Base-by-base conservation (phyloP, 2,888 invertebrate genomes). In the Drosophila borealis region DNA sequence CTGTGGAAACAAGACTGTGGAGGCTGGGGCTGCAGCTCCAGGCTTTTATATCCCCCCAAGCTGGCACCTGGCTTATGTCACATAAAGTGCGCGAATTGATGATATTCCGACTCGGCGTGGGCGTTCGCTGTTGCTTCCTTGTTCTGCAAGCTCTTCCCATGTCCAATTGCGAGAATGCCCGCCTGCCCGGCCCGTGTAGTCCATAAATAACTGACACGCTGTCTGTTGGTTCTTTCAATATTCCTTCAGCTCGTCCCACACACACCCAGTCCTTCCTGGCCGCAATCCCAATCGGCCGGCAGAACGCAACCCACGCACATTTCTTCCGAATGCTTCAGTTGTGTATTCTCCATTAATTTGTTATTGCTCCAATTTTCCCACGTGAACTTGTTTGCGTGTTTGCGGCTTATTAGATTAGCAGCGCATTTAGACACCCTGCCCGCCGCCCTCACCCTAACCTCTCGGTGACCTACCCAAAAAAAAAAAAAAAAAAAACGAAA, bases 311-410 rank as follows among this genome's bases (percentile, higher is more conserved):
- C 63, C 74, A 78, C 75, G 64, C 64, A 56, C 51, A 59, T 51
- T 48, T 49, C 48, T 37, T 51, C 29, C 33, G 41, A 29, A 41
- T 19, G 41, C 41, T 41, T 29, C 51, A 29, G 29, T 39, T 41
- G 51, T 4, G 29, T 17, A 29, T 46, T 72, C 49, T 70, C 59
- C 72, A 66, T 77, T 50, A 60, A 69, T 72, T 68, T 69, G 42
- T 44, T 70, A 72, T 49, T 83, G 88, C 75, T 85, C 90, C 81
- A 87, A 70, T 88, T 91, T 91, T 91, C 92, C 90, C 91, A 91
- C 88, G 91, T 89, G 83, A 89, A 84, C 83, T 88, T 87, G 81
- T 84, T 90, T 77, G 91, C 90, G 91, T 90, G 90, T 79, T 85
- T 59, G 81, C 77, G 78, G 73, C 81, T 89, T 89, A 91, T 90